Percentiles rank a stretch among this genome's conserved stretches.
These are phyloP conservation scores for Trinorchestia longiramus DNA, from an alignment of 1,140 invertebrate species.

Conservation along the genomic window DNA sequence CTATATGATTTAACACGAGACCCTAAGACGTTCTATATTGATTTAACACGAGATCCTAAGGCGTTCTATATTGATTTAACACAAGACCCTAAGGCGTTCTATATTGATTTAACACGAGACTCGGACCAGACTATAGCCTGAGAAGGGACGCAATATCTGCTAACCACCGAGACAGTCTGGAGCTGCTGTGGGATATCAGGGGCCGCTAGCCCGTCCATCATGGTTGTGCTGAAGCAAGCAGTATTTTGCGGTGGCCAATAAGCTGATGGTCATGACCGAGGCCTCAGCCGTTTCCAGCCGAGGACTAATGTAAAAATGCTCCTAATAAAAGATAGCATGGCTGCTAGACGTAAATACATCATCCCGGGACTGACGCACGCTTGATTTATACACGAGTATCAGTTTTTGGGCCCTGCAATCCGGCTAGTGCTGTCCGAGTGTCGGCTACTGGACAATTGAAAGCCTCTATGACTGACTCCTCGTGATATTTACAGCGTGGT, in stretches of 20 bases:
- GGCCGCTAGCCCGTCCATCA: conserved; percentile 11
- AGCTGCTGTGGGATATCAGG: background rate
- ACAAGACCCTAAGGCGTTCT: background rate
- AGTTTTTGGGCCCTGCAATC: background rate
- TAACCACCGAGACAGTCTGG: background rate
- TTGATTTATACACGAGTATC: conserved; percentile 4
- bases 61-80: background rate
- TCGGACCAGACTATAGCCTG: background rate
- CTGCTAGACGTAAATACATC: conserved; percentile 3
- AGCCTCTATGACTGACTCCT: background rate
- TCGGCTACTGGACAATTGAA: background rate
- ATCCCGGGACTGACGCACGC: background rate
- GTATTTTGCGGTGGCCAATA: conserved; percentile 46
- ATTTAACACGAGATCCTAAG: background rate
- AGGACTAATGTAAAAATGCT: background rate
- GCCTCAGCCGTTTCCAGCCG: background rate
- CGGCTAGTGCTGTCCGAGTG: background rate
- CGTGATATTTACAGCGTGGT: background rate
- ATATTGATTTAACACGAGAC: background rate
- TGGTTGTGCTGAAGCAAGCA: conserved; percentile 41
- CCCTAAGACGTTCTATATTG: background rate
- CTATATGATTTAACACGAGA: background rate
- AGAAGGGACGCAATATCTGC: background rate
- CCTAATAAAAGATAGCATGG: conserved; percentile 8
- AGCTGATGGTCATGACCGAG: background rate